A percentile compares a stretch with the other conserved stretches of the same genome.
Conservation (phyloP, 2,888 invertebrate genomes). For the Colletes collaris region DNA sequence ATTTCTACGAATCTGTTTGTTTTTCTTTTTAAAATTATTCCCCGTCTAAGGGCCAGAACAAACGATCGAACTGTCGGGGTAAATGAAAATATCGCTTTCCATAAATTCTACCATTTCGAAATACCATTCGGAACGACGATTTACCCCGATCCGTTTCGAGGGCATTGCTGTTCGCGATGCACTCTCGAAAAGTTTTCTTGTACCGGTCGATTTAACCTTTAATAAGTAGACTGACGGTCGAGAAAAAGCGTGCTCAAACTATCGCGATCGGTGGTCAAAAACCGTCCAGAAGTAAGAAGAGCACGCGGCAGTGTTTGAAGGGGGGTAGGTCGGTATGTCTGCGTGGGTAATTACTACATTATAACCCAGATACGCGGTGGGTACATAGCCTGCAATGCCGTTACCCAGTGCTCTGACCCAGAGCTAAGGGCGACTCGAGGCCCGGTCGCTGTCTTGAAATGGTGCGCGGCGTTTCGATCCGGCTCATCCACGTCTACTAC, state of each 20-base stretch:
- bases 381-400: constrained; percentile 74
- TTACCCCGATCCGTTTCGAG: no score
- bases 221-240: neutral
- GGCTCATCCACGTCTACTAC: constrained; percentile 68
- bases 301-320: constrained; percentile 38
- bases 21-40: no score
- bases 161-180: neutral
- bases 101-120: no score
- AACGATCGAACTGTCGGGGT: no score
- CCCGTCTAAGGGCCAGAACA: no score
- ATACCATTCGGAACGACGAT: no score
- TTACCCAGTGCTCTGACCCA: constrained; percentile 81
- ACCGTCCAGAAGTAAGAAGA: constrained; percentile 22
- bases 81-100: no score
- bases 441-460: constrained; percentile 72
- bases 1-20: no score
- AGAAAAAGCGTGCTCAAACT: constrained; percentile 6
- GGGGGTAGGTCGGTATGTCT: constrained; percentile 76
- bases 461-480: constrained; percentile 69
- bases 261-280: constrained; percentile 19
- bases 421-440: constrained; percentile 79
- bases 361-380: constrained; percentile 78
- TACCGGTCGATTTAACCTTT: constrained; percentile 2
- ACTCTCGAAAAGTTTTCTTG: neutral
- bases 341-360: constrained; percentile 75